Conservation (phyloP, 2,888 invertebrate genomes). For the Eudiplozoon nipponicum region DNA sequence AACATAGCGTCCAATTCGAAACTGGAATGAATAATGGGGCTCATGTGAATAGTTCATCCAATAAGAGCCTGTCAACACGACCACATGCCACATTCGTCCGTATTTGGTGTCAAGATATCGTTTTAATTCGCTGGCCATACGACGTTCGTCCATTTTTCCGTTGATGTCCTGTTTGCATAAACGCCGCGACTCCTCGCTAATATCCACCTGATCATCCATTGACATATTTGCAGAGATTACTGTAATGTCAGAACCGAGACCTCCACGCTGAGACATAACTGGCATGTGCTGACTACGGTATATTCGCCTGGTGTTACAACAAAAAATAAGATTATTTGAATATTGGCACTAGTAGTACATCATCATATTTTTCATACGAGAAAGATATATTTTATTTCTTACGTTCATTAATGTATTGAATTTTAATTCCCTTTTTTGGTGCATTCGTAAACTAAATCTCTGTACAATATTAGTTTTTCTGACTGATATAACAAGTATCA, state of each 20-base stretch:
- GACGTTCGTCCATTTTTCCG: background rate
- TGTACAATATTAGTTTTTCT: too few relatives aligned
- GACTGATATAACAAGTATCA: too few relatives aligned
- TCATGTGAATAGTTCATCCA: constrained; percentile 9
- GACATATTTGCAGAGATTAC: background rate
- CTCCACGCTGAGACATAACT: background rate
- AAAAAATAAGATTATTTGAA: too few relatives aligned
- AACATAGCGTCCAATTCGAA: constrained; percentile 8
- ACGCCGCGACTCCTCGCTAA: background rate
- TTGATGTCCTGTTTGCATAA: background rate
- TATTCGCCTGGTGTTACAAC: too few relatives aligned
- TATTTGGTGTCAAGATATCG: background rate
- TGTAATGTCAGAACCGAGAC: background rate
- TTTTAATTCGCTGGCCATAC: background rate
- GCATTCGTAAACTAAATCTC: too few relatives aligned
- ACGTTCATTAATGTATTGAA: too few relatives aligned
- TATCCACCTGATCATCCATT: background rate
- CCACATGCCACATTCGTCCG: constrained; percentile 9
- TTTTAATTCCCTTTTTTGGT: too few relatives aligned
- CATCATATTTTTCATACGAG: too few relatives aligned
- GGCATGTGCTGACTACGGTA: too few relatives aligned
- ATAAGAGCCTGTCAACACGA: constrained; percentile 5
- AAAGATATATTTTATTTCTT: too few relatives aligned
- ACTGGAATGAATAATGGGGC: constrained; percentile 9
- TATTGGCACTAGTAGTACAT: too few relatives aligned